Base-by-base conservation (phyloP, 92 coral and sea anemone species). In the Pocillopora grandis region DNA sequence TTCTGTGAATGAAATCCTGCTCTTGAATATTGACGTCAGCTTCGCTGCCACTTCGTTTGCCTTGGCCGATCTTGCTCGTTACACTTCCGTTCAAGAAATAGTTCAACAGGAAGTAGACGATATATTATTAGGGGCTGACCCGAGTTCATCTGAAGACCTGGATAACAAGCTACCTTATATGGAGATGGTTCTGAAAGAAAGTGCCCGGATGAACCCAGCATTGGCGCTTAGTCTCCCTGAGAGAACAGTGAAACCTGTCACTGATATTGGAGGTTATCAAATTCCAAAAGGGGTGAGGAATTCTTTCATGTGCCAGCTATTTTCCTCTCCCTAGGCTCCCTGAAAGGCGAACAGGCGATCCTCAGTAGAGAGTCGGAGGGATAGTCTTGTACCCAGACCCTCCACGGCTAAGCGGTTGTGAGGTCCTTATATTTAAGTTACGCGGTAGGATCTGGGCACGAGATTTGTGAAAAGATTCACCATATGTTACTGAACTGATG, bases 121-220 rank as follows among this genome's bases (percentile, higher is more conserved):
- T 12, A 83, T 88, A 18, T 89, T 95, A 19, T 90, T 79, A 23
- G 98, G 96, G 0, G 75, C 76, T 37, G 96, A 95, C 37, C 96
- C 95, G 21, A 87, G 91, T 77, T 80, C 79, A 9, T 74, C 73
- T 76, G 64, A 75, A 68, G 94, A 92, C 78, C 86, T 95, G 84
- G 91, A 89, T 59, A 95, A 90, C 71, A 89, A 70, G 78, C 72
- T 95, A 62, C 96, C 98, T 70, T 95, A 90, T 79, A 84, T 95
- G 98, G 96, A 95, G 82, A 88, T 87, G 86, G 93, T 95, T 55
- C 82, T 95, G 49, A 95, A 95, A 73, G 98, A 95, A 81, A 95
- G 98, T 89, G 92, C 96, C 76, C 88, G 98, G 75, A 90, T 95
- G 96, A 91, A 95, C 77, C 98, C 98, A 2, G 96, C 96, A 16